phyloP scores from a whole-genome alignment of 2,113 vertebrate species.

The Pelvicachromis taeniatus region DNA sequence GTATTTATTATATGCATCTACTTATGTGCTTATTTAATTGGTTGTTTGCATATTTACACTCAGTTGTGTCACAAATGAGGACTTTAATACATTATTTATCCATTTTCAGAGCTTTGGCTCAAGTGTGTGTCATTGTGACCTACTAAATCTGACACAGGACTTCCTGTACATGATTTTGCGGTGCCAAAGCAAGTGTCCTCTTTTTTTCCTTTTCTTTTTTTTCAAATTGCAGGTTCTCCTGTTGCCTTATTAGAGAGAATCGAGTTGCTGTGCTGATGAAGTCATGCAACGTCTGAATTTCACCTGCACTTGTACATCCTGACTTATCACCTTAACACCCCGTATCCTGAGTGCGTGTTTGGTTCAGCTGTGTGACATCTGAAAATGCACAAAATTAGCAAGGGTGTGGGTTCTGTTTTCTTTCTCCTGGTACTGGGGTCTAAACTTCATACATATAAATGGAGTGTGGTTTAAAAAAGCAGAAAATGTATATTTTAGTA shows the following conservation, averaged over 20 bases:
- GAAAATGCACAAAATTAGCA: constrained; percentile 35
- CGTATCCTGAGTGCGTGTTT: background rate
- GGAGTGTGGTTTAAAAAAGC: constrained; percentile 19
- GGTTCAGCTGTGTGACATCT: constrained; percentile 20
- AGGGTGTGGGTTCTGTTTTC: background rate
- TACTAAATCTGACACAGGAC: constrained; percentile 44
- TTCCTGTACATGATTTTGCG: constrained; percentile 65
- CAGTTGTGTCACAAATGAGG: background rate
- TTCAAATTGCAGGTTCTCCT: constrained; percentile 66
- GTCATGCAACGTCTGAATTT: constrained; percentile 64
- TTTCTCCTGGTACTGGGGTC: constrained; percentile 43
- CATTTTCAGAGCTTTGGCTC: background rate
- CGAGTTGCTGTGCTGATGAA: constrained; percentile 60
- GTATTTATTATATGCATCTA: background rate
- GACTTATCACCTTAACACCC: constrained; percentile 18
- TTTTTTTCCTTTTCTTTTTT: background rate
- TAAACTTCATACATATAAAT: constrained; percentile 31
- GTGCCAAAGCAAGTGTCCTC: constrained; percentile 50
- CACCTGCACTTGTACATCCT: constrained; percentile 33
- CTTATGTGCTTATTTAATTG: background rate
- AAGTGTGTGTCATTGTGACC: background rate
- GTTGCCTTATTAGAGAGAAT: constrained; percentile 72
- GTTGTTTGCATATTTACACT: background rate
- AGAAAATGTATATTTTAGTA: constrained; percentile 1
- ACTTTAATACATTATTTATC: background rate